Conservation (phyloP, 2,888 invertebrate species). For the Dysmachus trigonus region DNA sequence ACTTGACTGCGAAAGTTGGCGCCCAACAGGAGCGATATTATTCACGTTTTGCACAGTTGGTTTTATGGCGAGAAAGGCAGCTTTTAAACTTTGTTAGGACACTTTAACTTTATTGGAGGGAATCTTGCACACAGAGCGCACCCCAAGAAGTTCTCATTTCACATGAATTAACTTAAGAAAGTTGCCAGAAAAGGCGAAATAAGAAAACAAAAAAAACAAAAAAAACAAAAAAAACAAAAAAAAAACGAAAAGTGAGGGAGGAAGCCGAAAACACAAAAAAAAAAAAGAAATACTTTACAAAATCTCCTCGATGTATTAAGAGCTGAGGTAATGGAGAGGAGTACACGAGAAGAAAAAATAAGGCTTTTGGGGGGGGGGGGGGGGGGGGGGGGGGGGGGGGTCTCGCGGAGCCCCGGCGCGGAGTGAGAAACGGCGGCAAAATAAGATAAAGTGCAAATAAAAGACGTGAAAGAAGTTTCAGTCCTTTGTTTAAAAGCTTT, state of each 20-base stretch:
- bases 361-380: not conserved
- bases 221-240: not conserved
- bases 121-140: slow-evolving; percentile 23
- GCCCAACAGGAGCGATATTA: slow-evolving; percentile 29
- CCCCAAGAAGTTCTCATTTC: slow-evolving; percentile 38
- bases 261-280: no score
- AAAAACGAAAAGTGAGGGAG: not conserved
- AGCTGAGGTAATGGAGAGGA: slow-evolving; percentile 29
- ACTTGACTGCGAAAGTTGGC: slow-evolving; percentile 21
- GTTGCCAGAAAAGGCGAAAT: slow-evolving; percentile 12
- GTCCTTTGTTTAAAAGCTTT: slow-evolving; percentile 36
- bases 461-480: slow-evolving; percentile 17
- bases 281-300: slow-evolving; percentile 26
- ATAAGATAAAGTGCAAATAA: slow-evolving; percentile 28
- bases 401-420: no score
- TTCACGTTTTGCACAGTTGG: slow-evolving; percentile 33
- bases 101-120: slow-evolving; percentile 46
- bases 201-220: slow-evolving; percentile 16
- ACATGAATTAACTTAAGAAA: slow-evolving; percentile 47
- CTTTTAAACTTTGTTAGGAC: slow-evolving; percentile 48
- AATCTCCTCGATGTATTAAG: slow-evolving; percentile 37
- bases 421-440: not conserved
- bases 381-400: not conserved
- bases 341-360: slow-evolving; percentile 27
- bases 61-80: slow-evolving; percentile 44